Percentiles rank a stretch among this genome's conserved stretches.
phyloP scores from a whole-genome alignment of 2,888 invertebrate species.

The Pinctada fucata region DNA sequence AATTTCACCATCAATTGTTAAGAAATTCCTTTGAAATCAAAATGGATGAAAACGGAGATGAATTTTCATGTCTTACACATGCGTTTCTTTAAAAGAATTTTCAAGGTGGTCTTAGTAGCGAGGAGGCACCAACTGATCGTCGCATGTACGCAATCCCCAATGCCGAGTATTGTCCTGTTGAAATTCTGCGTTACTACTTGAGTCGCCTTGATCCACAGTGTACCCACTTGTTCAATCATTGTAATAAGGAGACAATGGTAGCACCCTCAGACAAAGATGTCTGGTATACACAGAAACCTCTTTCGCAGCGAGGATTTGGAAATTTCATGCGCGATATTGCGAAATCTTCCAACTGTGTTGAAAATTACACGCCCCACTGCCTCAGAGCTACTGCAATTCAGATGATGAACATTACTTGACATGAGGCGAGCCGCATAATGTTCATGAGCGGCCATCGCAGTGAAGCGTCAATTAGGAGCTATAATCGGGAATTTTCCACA shows the following conservation, averaged over 20 bases:
- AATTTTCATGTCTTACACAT: conserved; percentile 11
- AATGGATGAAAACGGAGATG: conserved; percentile 13
- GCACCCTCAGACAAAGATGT: neutral
- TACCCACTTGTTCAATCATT: conserved; percentile 5
- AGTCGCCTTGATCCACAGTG: conserved; percentile 1
- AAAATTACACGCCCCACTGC: conserved; percentile 22
- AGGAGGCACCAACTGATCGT: conserved; percentile 23
- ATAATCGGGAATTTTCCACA: conserved; percentile 21
- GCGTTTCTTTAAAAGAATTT: conserved; percentile 19
- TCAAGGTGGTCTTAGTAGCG: neutral
- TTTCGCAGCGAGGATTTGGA: conserved; percentile 3
- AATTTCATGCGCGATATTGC: conserved; percentile 19
- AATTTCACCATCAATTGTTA: conserved; percentile 30
- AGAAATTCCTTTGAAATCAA: neutral
- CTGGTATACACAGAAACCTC: conserved; percentile 10
- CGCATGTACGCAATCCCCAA: conserved; percentile 20
- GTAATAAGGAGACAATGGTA: neutral
- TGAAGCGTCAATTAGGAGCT: conserved; percentile 9
- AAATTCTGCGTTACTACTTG: neutral
- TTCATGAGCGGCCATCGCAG: conserved; percentile 5
- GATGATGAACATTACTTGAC: neutral
- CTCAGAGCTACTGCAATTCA: conserved; percentile 19
- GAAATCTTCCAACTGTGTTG: conserved; percentile 9
- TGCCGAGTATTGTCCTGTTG: conserved; percentile 21
- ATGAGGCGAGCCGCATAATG: conserved; percentile 18